Conservation (phyloP, 1,140 invertebrate genomes). For the Nixonia krombeini region DNA sequence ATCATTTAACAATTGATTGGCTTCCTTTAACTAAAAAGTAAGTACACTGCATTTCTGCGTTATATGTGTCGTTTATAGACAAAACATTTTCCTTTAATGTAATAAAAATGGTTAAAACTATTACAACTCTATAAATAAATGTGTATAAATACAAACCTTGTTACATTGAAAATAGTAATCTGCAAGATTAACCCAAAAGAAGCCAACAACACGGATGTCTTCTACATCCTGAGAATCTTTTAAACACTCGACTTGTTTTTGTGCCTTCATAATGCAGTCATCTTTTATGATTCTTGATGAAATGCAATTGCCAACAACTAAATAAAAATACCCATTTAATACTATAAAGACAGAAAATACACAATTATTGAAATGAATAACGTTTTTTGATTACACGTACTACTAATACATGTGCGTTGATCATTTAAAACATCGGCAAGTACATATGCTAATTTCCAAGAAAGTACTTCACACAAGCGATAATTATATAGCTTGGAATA, state of each 20-base stretch:
- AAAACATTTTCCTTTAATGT: too few species aligned
- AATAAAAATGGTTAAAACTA: slow-evolving; percentile 19
- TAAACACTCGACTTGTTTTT: slow-evolving; percentile 29
- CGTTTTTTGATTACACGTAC: too few species aligned
- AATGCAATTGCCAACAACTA: slow-evolving; percentile 56
- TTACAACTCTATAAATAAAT: slow-evolving; percentile 3
- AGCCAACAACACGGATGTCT: slow-evolving; percentile 34
- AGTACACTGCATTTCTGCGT: too few species aligned
- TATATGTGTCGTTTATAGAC: too few species aligned
- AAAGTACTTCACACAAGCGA: slow-evolving; percentile 28
- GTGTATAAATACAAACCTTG: slow-evolving; percentile 43
- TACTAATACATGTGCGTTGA: slow-evolving; percentile 10
- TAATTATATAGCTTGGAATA: slow-evolving; percentile 33
- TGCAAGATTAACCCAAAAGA: slow-evolving; percentile 60
- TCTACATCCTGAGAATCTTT: slow-evolving; percentile 40
- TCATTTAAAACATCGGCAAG: slow-evolving; percentile 22
- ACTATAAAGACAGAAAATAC: too few species aligned
- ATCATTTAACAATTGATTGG: slow-evolving; percentile 49
- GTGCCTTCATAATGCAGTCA: slow-evolving; percentile 55
- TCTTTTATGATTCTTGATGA: slow-evolving; percentile 51
- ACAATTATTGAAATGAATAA: too few species aligned
- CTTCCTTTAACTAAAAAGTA: slow-evolving; percentile 46
- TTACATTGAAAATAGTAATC: slow-evolving; percentile 61
- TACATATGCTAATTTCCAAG: slow-evolving; percentile 36
- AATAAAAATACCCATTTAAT: slow-evolving; percentile 16